phyloP scores from a whole-genome alignment of 2,113 vertebrate species.

The Phalacrocorax pelagicus region DNA sequence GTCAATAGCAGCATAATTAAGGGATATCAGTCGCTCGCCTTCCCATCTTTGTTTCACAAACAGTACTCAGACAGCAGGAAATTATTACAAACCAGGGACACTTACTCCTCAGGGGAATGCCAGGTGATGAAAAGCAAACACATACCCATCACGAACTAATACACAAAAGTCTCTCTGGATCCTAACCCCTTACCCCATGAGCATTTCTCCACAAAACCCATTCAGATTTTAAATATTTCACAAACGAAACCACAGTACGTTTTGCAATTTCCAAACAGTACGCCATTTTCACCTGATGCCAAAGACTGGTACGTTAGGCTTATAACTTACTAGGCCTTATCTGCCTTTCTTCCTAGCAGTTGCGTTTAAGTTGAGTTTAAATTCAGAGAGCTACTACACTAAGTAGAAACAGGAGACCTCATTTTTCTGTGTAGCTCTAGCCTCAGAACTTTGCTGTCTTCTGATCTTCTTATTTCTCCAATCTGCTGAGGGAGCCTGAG shows the following conservation, averaged over 20 bases:
- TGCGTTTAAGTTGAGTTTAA: not conserved
- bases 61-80: not conserved
- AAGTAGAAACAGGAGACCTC: not conserved
- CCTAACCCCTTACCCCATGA: not conserved
- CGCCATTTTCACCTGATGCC: not conserved
- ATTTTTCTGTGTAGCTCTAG: not conserved
- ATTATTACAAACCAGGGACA: not conserved
- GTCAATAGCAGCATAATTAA: not conserved
- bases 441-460: not conserved
- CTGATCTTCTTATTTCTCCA: not conserved
- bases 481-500: not conserved
- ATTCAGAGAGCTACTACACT: not conserved
- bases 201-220: not conserved
- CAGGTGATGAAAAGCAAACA: not conserved
- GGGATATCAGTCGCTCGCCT: not conserved
- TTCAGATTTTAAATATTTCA: not conserved
- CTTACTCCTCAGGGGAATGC: not conserved
- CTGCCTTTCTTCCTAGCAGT: not conserved
- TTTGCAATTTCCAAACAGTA: not conserved
- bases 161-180: not conserved
- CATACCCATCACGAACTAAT: not conserved
- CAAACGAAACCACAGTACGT: not conserved
- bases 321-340: not conserved
- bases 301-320: not conserved
- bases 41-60: not conserved